These are phyloP conservation scores for Hydrophis major DNA, from an alignment of 2,797 vertebrate species.

Conservation along the genomic window DNA sequence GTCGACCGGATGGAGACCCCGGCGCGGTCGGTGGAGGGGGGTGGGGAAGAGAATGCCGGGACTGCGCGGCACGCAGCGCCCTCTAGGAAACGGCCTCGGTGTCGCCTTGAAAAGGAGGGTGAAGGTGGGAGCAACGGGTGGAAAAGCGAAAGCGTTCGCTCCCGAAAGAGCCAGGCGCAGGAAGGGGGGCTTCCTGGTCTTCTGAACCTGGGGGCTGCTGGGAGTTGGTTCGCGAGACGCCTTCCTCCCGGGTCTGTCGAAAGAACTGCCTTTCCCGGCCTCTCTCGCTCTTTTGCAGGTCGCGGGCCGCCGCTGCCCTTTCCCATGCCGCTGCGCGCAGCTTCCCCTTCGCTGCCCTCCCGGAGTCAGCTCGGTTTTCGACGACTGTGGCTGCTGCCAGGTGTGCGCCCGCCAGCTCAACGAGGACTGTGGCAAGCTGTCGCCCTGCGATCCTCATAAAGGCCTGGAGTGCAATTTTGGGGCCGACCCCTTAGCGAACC, in stretches of 20 bases:
- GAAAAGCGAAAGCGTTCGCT: not conserved
- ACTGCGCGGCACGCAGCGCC: slow-evolving; percentile 2
- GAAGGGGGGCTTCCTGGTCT: not conserved
- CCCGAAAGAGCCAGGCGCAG: not conserved
- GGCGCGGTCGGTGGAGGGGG: not conserved
- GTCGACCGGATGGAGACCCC: not conserved
- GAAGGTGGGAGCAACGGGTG: not conserved
- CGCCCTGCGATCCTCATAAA: slow-evolving; percentile 80
- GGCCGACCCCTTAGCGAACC: slow-evolving; percentile 72
- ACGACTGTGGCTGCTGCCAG: slow-evolving; percentile 76
- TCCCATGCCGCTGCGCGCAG: slow-evolving; percentile 69
- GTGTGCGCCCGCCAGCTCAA: slow-evolving; percentile 75
- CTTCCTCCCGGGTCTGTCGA: not conserved
- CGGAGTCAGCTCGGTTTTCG: slow-evolving; percentile 72
- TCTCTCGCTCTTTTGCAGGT: slow-evolving; percentile 53
- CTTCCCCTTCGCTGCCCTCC: slow-evolving; percentile 70
- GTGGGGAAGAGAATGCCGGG: not conserved
- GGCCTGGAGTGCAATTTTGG: slow-evolving; percentile 84
- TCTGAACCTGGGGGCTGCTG: not conserved
- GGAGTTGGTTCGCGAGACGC: not conserved
- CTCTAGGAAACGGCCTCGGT: slow-evolving; percentile 17
- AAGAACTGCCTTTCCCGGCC: slow-evolving; percentile 42
- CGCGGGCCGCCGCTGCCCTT: slow-evolving; percentile 68
- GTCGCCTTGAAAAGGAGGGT: not conserved
- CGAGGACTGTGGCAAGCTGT: slow-evolving; percentile 73